Percentiles rank a stretch among this genome's conserved stretches.
Evolutionary conservation across 2,113 vertebrate species (phyloP).

Genomic region (Grammomys surdaster): DNA sequence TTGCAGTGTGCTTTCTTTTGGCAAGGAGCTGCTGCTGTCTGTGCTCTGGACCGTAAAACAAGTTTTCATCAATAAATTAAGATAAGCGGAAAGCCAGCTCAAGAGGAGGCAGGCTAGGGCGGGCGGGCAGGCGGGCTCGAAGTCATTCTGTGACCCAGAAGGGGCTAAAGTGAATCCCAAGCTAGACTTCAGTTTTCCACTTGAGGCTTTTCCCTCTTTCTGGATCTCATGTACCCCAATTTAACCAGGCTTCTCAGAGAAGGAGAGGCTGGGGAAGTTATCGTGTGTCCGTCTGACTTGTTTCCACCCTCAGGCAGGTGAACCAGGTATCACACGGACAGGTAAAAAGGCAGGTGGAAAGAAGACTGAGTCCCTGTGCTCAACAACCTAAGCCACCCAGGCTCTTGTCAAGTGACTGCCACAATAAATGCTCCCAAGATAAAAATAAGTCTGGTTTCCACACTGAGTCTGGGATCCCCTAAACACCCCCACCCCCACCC

Average conservation of each 20-base stretch:
- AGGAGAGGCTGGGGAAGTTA: not conserved
- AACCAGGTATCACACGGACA: not conserved
- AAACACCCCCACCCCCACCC: not conserved
- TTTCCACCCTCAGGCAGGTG: accelerated
- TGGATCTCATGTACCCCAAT: not conserved
- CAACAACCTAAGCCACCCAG: not conserved
- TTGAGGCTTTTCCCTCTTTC: not conserved
- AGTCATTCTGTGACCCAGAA: slow-evolving; percentile 58
- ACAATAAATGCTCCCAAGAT: not conserved
- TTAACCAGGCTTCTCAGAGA: not conserved
- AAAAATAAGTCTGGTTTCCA: not conserved
- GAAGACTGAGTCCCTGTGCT: not conserved
- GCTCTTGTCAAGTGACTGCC: not conserved
- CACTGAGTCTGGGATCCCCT: accelerated
- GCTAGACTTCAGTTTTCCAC: not conserved
- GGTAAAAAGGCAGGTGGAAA: not conserved
- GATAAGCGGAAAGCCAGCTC: slow-evolving; percentile 80
- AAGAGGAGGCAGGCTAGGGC: slow-evolving; percentile 45
- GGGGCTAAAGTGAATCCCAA: not conserved
- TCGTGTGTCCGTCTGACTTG: not conserved
- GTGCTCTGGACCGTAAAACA: slow-evolving; percentile 80
- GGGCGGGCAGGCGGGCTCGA: not conserved
- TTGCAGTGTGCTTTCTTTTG: slow-evolving; percentile 67
- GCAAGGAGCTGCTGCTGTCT: slow-evolving; percentile 77
- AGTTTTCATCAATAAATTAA: slow-evolving; percentile 85